Evolutionary conservation across 1,140 invertebrate genomes (phyloP).

Genomic region (Chironomus tepperi): DNA sequence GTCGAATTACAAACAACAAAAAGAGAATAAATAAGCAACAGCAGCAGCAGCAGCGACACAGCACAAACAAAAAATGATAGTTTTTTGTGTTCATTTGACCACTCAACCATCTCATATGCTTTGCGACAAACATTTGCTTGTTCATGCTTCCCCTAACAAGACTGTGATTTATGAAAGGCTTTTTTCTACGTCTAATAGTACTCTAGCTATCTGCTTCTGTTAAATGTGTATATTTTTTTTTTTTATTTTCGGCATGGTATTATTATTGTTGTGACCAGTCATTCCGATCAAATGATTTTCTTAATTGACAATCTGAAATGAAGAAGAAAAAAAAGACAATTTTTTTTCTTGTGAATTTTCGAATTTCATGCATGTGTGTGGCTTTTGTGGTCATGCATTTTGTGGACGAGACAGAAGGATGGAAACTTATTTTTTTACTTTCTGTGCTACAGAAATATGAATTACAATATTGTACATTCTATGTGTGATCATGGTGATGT

Average conservation of each 20-base stretch:
- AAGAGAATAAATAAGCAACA: no score
- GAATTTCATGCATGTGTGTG: slow-evolving; percentile 7
- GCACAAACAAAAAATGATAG: neutral
- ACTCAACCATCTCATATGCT: neutral
- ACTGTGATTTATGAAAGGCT: slow-evolving; percentile 8
- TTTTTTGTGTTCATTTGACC: neutral
- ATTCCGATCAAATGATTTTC: slow-evolving; percentile 13
- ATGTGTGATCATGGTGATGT: neutral
- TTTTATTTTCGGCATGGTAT: no score
- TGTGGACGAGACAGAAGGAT: no score
- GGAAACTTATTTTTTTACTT: neutral
- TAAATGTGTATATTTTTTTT: no score
- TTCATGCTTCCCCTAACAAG: slow-evolving; percentile 12
- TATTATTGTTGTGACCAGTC: neutral
- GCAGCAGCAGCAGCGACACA: no score
- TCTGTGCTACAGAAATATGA: neutral
- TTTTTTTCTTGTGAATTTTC: neutral
- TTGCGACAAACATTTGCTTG: neutral
- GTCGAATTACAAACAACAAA: no score
- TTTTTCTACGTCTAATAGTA: no score
- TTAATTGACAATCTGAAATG: neutral
- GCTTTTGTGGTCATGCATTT: neutral
- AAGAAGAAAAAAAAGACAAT: neutral
- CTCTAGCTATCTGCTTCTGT: no score
- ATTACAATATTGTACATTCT: neutral